Base-by-base conservation (phyloP, 2,113 vertebrate genomes). In the Erythrocebus patas region DNA sequence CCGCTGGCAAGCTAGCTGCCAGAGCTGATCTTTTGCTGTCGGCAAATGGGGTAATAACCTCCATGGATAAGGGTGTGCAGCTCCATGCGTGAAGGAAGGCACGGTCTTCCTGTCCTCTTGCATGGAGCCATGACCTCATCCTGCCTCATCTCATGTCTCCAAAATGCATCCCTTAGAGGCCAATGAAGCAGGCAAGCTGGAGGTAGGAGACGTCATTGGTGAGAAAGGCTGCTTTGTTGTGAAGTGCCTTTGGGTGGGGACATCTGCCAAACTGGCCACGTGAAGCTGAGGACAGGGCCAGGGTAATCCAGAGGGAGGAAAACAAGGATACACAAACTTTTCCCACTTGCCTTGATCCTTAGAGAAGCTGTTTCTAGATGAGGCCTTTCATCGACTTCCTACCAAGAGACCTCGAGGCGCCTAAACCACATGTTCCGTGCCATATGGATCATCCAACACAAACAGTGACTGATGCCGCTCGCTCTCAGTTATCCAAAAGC, bases 201-300 rank as follows among this genome's bases (percentile, higher is more conserved):
- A 98, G 90, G 87, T 96, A 92, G 80, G 59, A 79, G 95, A 89
- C 82, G 25, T 80, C 82, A 32, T 95, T 55, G 66, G 38, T 14
- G 93, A 99, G 97, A 98, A 99, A 98, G 97, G 48, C 93, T 91
- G 88, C 95, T 98, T 98, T 99, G 98, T 98, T 98, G 90, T 27
- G 92, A 61, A 87, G 79, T 79, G 98, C 68, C 97, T 98, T 94
- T 98, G 98, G 98, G 93, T 97, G 82, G 93, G 95, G 96, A 90
- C 93, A 78, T 97, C 96, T 98, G 98, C 98, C 98, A 98, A 98
- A 95, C 59, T 96, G 98, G 73, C 72, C 72, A 48, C 8, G 18
- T 92, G 96, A 96, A 98, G 97, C 95, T 95, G 89, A 94, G 93
- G 95, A 88, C 55, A 64, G 81, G 40, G 81, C 85, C 91, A 45